Conservation (phyloP, 1,140 invertebrate genomes). For the Daktulosphaira vitifoliae region DNA sequence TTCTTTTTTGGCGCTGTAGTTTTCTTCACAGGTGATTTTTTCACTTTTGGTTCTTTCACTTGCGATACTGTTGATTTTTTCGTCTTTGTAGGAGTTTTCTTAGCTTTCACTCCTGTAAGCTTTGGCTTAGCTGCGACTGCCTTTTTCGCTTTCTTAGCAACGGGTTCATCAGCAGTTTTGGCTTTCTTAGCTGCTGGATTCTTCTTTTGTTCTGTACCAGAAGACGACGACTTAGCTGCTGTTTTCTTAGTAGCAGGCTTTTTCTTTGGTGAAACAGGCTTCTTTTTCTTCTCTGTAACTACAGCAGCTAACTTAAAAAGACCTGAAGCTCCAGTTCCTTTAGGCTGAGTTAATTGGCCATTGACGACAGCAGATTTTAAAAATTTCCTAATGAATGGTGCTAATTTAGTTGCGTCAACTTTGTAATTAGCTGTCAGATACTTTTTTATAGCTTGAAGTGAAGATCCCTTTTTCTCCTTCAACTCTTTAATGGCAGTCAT, state of each 20-base stretch:
- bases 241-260: conserved; percentile 36
- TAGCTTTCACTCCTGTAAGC: conserved; percentile 22
- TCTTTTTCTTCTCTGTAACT: conserved; percentile 33
- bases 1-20: conserved; percentile 34
- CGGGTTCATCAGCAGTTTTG: not conserved
- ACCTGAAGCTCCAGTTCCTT: conserved; percentile 46
- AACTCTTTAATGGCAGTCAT: conserved; percentile 47
- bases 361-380: conserved; percentile 44
- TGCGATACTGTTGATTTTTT: conserved; percentile 37
- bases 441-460: conserved; percentile 50
- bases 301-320: conserved; percentile 44
- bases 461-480: conserved; percentile 49
- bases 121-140: conserved; percentile 35
- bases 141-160: conserved; percentile 34
- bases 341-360: conserved; percentile 43
- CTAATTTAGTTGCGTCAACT: conserved; percentile 45
- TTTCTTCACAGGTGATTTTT: conserved; percentile 34
- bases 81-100: conserved; percentile 22
- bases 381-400: conserved; percentile 45
- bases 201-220: conserved; percentile 36
- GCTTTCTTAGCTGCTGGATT: conserved; percentile 35
- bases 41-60: too few relatives aligned
- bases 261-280: not conserved
- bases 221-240: conserved; percentile 35
- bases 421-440: conserved; percentile 47